Conservation (phyloP, 92 coral and sea anemone species). For the Plumapathes pennacea region DNA sequence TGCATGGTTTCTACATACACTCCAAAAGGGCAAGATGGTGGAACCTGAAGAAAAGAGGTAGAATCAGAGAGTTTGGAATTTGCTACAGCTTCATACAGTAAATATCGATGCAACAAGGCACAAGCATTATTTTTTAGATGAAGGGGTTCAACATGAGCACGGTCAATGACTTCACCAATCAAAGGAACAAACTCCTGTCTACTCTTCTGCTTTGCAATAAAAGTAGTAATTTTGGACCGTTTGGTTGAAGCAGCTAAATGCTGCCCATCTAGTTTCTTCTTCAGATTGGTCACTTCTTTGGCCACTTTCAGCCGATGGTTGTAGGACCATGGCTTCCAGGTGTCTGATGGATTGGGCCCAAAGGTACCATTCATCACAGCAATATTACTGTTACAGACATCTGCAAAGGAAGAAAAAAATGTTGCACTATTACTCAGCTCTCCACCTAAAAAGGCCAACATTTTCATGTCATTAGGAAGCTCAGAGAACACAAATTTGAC, state of each 20-base stretch:
- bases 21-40: constrained; percentile 24
- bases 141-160: constrained; percentile 61
- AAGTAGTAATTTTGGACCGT: constrained; percentile 27
- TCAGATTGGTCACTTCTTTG: constrained; percentile 25
- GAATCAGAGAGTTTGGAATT: constrained; percentile 20
- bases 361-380: constrained; percentile 20
- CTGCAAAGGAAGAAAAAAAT: constrained; percentile 66
- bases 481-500: constrained; percentile 40
- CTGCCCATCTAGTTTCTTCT: constrained; percentile 17
- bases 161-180: constrained; percentile 44
- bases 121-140: constrained; percentile 71
- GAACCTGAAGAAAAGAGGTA: constrained; percentile 30
- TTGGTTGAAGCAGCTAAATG: constrained; percentile 21
- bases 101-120: constrained; percentile 37
- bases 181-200: constrained; percentile 65
- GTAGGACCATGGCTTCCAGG: constrained; percentile 61
- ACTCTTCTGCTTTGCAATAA: constrained; percentile 44
- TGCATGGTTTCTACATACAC: constrained; percentile 14
- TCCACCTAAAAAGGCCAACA: constrained; percentile 58
- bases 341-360: constrained; percentile 12
- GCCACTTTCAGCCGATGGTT: constrained; percentile 29
- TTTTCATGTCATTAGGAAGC: constrained; percentile 68
- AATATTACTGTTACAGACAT: constrained; percentile 34
- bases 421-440: constrained; percentile 48
- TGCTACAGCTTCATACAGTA: constrained; percentile 27